phyloP scores from a whole-genome alignment of 37 sponge, comb jelly and placozoan species.

The Spongia lamella region DNA sequence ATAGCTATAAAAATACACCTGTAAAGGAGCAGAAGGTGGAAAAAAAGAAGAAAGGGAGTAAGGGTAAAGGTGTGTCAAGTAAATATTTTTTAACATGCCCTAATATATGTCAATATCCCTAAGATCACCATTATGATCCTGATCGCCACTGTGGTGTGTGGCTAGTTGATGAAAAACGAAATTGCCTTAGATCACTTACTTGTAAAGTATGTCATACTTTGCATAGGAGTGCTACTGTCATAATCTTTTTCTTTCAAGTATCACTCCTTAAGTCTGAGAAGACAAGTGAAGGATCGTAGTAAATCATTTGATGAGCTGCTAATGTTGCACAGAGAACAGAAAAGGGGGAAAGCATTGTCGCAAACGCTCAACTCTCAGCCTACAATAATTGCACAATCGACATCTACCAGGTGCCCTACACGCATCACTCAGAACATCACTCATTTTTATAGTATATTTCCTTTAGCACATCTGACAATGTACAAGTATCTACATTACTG shows the following conservation, averaged over 20 bases:
- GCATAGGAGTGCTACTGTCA: not conserved
- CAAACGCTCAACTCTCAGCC: too few relatives aligned
- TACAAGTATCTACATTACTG: too few relatives aligned
- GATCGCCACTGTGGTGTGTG: constrained; percentile 85
- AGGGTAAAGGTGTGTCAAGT: too few relatives aligned
- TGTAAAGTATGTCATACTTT: constrained; percentile 59
- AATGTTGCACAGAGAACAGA: constrained; percentile 36
- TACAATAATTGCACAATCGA: too few relatives aligned
- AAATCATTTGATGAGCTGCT: constrained; percentile 53
- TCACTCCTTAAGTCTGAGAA: constrained; percentile 33
- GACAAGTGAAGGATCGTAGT: constrained; percentile 49
- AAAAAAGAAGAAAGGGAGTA: too few relatives aligned
- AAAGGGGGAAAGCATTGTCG: constrained; percentile 13
- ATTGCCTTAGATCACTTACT: constrained; percentile 68
- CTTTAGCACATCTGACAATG: too few relatives aligned
- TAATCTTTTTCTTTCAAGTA: not conserved
- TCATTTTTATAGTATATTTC: too few relatives aligned
- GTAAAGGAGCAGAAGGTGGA: too few relatives aligned
- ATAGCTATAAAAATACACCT: too few relatives aligned
- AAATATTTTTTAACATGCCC: too few relatives aligned
- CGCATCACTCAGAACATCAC: too few relatives aligned
- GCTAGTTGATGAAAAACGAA: constrained; percentile 41
- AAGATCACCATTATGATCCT: constrained; percentile 49
- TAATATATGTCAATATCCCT: not conserved
- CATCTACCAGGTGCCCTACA: too few relatives aligned